A percentile compares a stretch with the other conserved stretches of the same genome.
Evolutionary conservation across 2,888 invertebrate genomes (phyloP).

Genomic region (Cryptus viduatorius): DNA sequence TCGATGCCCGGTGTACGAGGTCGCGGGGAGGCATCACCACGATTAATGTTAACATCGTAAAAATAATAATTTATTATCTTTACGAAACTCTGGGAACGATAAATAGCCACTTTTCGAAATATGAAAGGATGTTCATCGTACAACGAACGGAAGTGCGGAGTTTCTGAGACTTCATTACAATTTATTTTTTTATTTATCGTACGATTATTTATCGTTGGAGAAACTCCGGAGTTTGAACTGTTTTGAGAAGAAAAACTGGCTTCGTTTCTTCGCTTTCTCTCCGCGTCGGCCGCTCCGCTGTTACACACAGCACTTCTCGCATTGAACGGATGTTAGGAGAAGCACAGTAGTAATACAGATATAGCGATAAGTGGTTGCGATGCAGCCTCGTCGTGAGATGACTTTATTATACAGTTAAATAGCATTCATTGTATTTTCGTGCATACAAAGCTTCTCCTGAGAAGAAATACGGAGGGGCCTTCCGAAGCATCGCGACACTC

Average conservation of each 20-base stretch:
- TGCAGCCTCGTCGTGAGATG: not conserved
- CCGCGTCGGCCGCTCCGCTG: not conserved
- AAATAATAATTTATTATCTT: conserved; percentile 15
- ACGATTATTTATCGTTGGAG: not conserved
- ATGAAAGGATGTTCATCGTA: not conserved
- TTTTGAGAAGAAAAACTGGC: conserved; percentile 5
- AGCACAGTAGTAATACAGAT: conserved; percentile 5
- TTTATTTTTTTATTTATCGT: not conserved
- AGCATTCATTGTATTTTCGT: conserved; percentile 9
- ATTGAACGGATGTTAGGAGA: conserved; percentile 2
- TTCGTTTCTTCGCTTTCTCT: conserved; percentile 16
- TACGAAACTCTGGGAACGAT: not conserved
- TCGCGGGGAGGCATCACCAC: not conserved
- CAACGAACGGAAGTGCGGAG: not conserved
- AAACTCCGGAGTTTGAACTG: conserved; percentile 1
- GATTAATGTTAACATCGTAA: not conserved
- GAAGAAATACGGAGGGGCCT: not conserved
- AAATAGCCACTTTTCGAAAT: conserved; percentile 3
- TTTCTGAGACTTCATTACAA: not conserved
- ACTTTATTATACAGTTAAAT: conserved; percentile 13
- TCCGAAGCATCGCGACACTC: conserved; percentile 6
- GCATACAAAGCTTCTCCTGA: not conserved
- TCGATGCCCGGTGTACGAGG: conserved; percentile 17
- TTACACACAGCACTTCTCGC: conserved; percentile 1
- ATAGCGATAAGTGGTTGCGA: not conserved